These are phyloP conservation scores for Pleuronectes platessa DNA, from an alignment of 2,113 vertebrate genomes.

Conservation along the genomic window DNA sequence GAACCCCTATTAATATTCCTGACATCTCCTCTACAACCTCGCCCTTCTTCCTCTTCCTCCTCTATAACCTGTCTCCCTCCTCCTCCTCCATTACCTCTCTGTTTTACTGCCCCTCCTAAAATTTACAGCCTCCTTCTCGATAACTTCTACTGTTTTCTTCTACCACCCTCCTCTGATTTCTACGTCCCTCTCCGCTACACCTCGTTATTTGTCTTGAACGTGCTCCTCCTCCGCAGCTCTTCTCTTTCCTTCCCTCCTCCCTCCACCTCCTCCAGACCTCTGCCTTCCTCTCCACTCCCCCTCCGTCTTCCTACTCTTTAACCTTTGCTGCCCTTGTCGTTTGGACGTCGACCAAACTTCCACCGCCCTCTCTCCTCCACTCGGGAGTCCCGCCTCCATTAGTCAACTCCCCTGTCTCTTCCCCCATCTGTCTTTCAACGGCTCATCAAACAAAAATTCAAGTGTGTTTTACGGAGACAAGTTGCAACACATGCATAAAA, in stretches of 20 bases:
- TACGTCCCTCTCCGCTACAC: neutral
- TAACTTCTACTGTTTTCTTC: constrained; percentile 24
- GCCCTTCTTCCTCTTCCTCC: constrained; percentile 46
- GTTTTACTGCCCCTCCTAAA: constrained; percentile 41
- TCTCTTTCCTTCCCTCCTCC: constrained; percentile 2
- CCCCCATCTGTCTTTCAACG: constrained; percentile 22
- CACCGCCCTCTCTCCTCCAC: constrained; percentile 4
- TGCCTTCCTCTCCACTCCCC: neutral
- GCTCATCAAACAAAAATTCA: neutral
- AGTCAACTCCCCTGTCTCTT: constrained; percentile 24
- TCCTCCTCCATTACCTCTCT: constrained; percentile 36
- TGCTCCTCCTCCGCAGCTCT: constrained; percentile 10
- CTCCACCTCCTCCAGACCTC: constrained; percentile 23
- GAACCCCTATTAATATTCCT: constrained; percentile 75
- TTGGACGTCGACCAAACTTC: constrained; percentile 63
- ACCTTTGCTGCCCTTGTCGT: constrained; percentile 47
- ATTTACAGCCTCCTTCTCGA: constrained; percentile 27
- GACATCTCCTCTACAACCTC: constrained; percentile 72
- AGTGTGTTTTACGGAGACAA: neutral
- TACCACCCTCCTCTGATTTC: constrained; percentile 8
- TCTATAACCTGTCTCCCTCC: constrained; percentile 40
- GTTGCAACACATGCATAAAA: neutral
- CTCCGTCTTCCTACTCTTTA: constrained; percentile 35
- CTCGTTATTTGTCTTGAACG: neutral
- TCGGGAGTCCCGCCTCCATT: constrained; percentile 22